phyloP scores from a whole-genome alignment of 1,140 invertebrate species.

The Heliconius hewitsoni region DNA sequence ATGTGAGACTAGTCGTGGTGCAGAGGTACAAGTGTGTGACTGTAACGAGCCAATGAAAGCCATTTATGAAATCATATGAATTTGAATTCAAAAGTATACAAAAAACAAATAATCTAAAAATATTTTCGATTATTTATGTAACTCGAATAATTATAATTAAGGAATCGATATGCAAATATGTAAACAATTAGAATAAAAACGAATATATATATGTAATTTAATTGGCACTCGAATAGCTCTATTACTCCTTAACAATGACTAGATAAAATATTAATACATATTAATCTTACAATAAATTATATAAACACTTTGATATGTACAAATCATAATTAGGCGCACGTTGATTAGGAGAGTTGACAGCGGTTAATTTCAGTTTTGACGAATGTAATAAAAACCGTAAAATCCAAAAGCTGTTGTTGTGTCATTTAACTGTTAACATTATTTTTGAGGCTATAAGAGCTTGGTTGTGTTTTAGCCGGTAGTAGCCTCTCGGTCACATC shows the following conservation, averaged over 20 bases:
- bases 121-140: neutral
- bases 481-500: conserved; percentile 73
- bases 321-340: conserved; percentile 44
- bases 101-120: neutral
- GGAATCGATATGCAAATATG: neutral
- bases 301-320: conserved; percentile 61
- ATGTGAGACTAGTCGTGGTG: no score
- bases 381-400: neutral
- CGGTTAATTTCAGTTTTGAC: neutral
- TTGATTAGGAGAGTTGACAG: conserved; percentile 12
- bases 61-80: no score
- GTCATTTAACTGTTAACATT: conserved; percentile 68
- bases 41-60: no score
- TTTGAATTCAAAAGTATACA: neutral
- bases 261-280: conserved; percentile 45
- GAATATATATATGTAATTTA: neutral
- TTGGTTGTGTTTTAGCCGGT: conserved; percentile 64
- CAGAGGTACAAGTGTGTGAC: no score
- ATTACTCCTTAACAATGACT: conserved; percentile 48
- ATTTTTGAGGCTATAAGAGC: conserved; percentile 76
- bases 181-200: neutral
- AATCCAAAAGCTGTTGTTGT: neutral
- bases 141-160: neutral
- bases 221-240: conserved; percentile 4
- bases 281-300: conserved; percentile 44